Base-by-base conservation (phyloP, 1,140 invertebrate species). In the Theocolax elegans region DNA sequence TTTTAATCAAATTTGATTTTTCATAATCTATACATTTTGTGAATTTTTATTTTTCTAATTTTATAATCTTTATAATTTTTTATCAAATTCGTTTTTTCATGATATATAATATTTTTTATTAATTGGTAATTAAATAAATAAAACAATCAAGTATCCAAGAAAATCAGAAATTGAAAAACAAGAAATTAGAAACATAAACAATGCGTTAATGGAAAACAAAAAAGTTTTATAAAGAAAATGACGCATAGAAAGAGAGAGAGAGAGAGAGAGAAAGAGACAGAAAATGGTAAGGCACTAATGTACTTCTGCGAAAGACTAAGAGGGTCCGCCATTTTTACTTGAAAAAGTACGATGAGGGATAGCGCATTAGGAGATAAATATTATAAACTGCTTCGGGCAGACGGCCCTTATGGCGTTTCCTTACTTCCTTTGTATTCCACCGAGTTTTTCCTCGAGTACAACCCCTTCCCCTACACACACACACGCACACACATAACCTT, bases 311-410 rank as follows among this genome's bases (percentile, higher is more conserved):
- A 74, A 69, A 48, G 56, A 66, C 48, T 56, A 69, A 15, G 58
- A 65, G 31, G 56, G 54, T 29, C 7, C n/a, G n/a, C 15, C 27
- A 31, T 58, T 67, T 67, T 68, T 49, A 38, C 56, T 15, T 8
- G 44, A 17, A 29, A 3, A 40, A 42, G 44, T 51, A 19, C 54
- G 56, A 68, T 53, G 46, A 67, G 44, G 31, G 31, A 60, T 68
- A 60, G 56, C 42, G 66, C 66, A 68, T 60, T 68, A 62, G 44
- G 21, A 68, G 58, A 69, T 69, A 69, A 69, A 69, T 69, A 63
- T 63, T 69, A 69, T 69, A 63, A 69, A 69, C 25, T 63, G 59
- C 66, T 48, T 35, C 23, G 35, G 51, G 46, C 13, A 7, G 44
- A 53, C 27, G 17, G 23, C 35, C n/a, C 21, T 42, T 48, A 48